Base-by-base conservation (phyloP, 2,797 vertebrate genomes). In the Enoplosus armatus region DNA sequence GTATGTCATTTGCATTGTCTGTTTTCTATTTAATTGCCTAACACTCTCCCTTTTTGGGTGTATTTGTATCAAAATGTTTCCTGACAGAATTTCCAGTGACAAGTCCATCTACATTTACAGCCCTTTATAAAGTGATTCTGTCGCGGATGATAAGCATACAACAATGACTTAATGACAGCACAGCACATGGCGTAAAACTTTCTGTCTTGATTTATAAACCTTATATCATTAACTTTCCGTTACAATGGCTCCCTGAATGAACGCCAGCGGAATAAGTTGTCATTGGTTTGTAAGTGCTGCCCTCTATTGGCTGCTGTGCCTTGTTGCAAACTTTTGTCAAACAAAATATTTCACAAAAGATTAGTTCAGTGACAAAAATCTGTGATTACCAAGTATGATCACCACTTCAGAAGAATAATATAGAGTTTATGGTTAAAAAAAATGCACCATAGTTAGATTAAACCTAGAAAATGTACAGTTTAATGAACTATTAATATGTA, bases 281-380 rank as follows among this genome's bases (percentile, higher is more conserved):
- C 18, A 3, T 75, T 55, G 12, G n/a, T 77, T 45, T 68, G 70
- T 75, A 35, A 41, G 54, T 77, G 85, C 72, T 89, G 86, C 85
- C 84, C 89, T 83, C 92, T 92, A 47, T 6, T 88, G 92, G 80
- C 1, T 26, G 7, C 11, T 31, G n/a, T 8, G 6, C 2, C 4
- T 20, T 14, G 10, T 29, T 85, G 51, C 90, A 90, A 26, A 27
- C 18, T 12, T 31, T 18, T 18, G 53, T 47, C 12, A 41, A 80
- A 31, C 1, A 16, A 50, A 37, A 48, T 3, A 53, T 20, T 39
- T 35, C 33, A 35, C 8, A 35, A 29, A n/a, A 10, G 1, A 60
- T 31, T n/a, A 68, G 45, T 58, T 50, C 4, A 33, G 1, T 41
- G 26, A 4, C 55, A n/a, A 41, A 56, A 24, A 68, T 37, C 2